Evolutionary conservation across 2,888 invertebrate genomes (phyloP).

Genomic region (Therioaphis trifolii): DNA sequence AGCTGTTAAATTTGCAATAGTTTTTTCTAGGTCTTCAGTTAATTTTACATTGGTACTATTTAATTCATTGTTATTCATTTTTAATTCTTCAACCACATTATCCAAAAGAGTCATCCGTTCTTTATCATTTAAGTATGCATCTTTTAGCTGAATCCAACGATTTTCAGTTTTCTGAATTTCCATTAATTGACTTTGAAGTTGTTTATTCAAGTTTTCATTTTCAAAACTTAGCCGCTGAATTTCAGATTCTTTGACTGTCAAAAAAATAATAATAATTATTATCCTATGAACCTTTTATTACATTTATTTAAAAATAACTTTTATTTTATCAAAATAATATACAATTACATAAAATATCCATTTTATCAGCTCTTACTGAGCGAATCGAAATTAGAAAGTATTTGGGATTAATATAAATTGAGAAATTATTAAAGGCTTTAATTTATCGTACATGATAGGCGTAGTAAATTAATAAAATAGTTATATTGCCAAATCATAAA

Average conservation of each 20-base stretch:
- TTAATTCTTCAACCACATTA: slow-evolving; percentile 64
- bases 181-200: slow-evolving; percentile 20
- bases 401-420: too few relatives aligned
- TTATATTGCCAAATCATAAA: too few relatives aligned
- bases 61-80: slow-evolving; percentile 64
- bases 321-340: too few relatives aligned
- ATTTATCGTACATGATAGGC: too few relatives aligned
- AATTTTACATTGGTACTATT: slow-evolving; percentile 64
- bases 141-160: slow-evolving; percentile 49
- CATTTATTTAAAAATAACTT: too few relatives aligned
- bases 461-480: too few relatives aligned
- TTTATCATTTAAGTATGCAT: slow-evolving; percentile 54
- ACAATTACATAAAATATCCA: too few relatives aligned
- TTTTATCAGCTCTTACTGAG: too few relatives aligned
- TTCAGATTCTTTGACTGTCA: slow-evolving; percentile 21
- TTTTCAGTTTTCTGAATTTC: slow-evolving; percentile 30
- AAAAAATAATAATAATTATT: not conserved
- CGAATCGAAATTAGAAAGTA: too few relatives aligned
- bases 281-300: too few relatives aligned
- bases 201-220: slow-evolving; percentile 20
- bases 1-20: slow-evolving; percentile 52
- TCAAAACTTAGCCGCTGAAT: slow-evolving; percentile 29
- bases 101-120: slow-evolving; percentile 50
- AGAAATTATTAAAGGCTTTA: too few relatives aligned
- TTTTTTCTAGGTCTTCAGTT: slow-evolving; percentile 58